Base-by-base conservation (phyloP, 2,797 vertebrate genomes). In the Danionella dracula region DNA sequence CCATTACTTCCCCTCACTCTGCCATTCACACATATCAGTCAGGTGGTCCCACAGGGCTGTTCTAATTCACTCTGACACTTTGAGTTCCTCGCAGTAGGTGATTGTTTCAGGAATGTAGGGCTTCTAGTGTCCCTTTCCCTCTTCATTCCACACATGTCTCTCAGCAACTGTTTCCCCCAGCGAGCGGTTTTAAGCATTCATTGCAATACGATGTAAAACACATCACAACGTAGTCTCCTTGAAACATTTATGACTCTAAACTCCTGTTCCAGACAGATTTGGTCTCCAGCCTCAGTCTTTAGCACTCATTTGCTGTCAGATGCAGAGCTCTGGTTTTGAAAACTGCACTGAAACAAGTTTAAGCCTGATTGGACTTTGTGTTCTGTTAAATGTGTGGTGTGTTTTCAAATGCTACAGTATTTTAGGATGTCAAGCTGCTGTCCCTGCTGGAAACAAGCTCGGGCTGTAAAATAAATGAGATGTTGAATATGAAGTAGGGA, bases 341-440 rank as follows among this genome's bases (percentile, higher is more conserved):
- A 29, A 67, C 74, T 32, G 15, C 66, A 74, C 70, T 60, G 64
- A 58, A 60, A 61, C 44, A 70, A 72, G 69, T 60, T 41, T 68
- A 75, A 73, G 37, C 38, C 70, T 72, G 62, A 70, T 64, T 59
- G 46, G 69, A 54, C 60, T 77, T 48, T 64, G 64, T 64, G 66
- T 65, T 59, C 37, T 64, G 45, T 40, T 45, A 56, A 74, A 70
- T 46, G 17, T 69, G 61, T 57, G 27, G 12, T 16, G 46, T 71
- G 31, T 53, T 45, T 55, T 69, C 32, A 48, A 60, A 57, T 49
- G 61, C 40, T 17, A 19, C 41, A 46, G 16, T 8, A 31, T 48
- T 34, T 41, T 41, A 53, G 40, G 53, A 55, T 66, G 61, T 58
- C 50, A 16, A 68, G 38, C 40, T 21, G 4, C 23, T 23, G 9